Conservation (phyloP, 2,113 vertebrate genomes). For the Rhinogobius similis region DNA sequence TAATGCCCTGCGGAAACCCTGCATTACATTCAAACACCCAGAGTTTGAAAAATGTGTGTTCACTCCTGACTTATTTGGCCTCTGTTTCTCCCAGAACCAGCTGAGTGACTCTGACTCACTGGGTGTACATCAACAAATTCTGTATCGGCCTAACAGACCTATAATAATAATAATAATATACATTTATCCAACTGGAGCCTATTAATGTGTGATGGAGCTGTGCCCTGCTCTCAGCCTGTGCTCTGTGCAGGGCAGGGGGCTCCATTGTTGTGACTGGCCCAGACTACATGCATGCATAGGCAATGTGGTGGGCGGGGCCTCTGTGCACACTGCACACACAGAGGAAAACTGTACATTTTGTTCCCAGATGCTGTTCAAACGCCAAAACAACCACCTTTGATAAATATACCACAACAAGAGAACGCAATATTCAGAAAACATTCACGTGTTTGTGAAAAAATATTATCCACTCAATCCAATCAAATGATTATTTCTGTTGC, state of each 20-base stretch:
- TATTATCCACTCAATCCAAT: no score
- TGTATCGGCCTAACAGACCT: background rate
- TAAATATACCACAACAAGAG: background rate
- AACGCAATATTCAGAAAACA: no score
- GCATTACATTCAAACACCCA: no score
- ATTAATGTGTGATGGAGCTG: background rate
- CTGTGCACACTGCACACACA: background rate
- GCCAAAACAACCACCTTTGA: background rate
- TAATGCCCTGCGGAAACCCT: no score
- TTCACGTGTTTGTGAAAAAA: no score
- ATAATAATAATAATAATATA: no score
- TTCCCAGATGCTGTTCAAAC: conserved; percentile 25
- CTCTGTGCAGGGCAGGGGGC: background rate
- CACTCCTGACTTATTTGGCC: background rate
- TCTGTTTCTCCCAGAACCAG: background rate
- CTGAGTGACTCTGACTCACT: background rate
- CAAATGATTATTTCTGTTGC: no score
- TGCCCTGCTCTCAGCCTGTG: background rate
- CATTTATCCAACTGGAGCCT: no score
- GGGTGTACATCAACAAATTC: background rate
- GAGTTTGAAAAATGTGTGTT: no score
- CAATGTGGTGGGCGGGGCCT: conserved; percentile 33
- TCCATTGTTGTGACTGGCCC: background rate
- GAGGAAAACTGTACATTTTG: conserved; percentile 52
- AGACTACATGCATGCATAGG: conserved; percentile 2